Base-by-base conservation (phyloP, 2,797 vertebrate genomes). In the Telmatherina bonti region DNA sequence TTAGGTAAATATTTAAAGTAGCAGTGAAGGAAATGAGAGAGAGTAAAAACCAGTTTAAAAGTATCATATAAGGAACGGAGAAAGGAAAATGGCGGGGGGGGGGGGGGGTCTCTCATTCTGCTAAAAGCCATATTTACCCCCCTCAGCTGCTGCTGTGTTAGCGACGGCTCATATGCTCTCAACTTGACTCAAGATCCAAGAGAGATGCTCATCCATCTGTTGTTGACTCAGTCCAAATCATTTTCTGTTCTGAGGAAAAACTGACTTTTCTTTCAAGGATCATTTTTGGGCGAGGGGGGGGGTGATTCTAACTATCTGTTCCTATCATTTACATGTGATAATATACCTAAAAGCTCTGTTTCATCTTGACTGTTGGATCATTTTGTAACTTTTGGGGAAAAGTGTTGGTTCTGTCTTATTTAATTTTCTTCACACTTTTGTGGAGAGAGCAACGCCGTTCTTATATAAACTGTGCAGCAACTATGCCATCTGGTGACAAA, bases 401-500 rank as follows among this genome's bases (percentile, higher is more conserved):
- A 41, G 43, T n/a, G n/a, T 38, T 29, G 47, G 54, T 72, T 61
- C 79, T 51, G 72, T 68, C 45, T 51, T 15, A 49, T 30, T 67
- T 26, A 33, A 30, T 41, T 47, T n/a, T 47, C 18, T 30, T 43
- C 41, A 22, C n/a, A 16, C 45, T 58, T 52, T 12, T 15, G 54
- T 5, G 12, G 56, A 41, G 41, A 45, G 30, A 71, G 7, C 47
- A 31, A 49, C 9, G 5, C 7, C 5, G 36, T 79, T 18, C 55
- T n/a, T 49, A 74, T 72, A 22, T 72, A 61, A 80, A 82, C 63
- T 75, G 60, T 76, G 78, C 64, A 62, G 70, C 82, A 76, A 82
- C 53, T 74, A 87, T 86, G 88, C 88, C 88, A 87, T 80, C 88
- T 90, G 84, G 76, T 88, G 87, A 72, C 73, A 74, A 54, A 62